phyloP scores from a whole-genome alignment of 2,797 vertebrate species.

The Xiphophorus birchmanni region DNA sequence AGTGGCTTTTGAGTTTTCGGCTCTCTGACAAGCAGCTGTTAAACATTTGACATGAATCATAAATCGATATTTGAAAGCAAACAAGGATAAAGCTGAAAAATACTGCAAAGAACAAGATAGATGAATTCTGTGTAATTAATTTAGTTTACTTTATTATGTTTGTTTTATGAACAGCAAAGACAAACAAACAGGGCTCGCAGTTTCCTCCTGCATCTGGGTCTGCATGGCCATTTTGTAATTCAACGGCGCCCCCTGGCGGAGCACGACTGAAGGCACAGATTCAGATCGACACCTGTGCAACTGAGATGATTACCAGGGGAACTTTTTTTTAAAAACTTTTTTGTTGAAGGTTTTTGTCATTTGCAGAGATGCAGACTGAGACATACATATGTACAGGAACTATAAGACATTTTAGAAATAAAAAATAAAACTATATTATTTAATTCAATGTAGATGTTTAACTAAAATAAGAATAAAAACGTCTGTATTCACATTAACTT shows the following conservation, averaged over 20 bases:
- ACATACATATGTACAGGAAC: not conserved
- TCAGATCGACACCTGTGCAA: not conserved
- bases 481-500: not conserved
- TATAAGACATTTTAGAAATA: not conserved
- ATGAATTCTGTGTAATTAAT: not conserved
- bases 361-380: not conserved
- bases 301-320: too few relatives aligned
- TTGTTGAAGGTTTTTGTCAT: not conserved
- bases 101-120: not conserved
- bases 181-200: not conserved
- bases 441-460: not conserved
- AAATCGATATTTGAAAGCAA: not conserved
- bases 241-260: constrained; percentile 7
- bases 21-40: too few relatives aligned
- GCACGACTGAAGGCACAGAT: not conserved
- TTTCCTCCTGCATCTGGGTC: not conserved
- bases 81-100: not conserved
- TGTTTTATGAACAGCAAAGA: not conserved
- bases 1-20: not conserved
- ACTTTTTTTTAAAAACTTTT: not conserved
- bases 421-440: not conserved
- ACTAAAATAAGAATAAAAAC: not conserved
- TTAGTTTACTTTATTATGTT: not conserved
- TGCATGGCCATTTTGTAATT: too few relatives aligned
- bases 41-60: not conserved